Evolutionary conservation across 2,888 invertebrate genomes (phyloP), one percentile per base, ranked within the genome.

Genomic region (Epinotia demarniana): DNA sequence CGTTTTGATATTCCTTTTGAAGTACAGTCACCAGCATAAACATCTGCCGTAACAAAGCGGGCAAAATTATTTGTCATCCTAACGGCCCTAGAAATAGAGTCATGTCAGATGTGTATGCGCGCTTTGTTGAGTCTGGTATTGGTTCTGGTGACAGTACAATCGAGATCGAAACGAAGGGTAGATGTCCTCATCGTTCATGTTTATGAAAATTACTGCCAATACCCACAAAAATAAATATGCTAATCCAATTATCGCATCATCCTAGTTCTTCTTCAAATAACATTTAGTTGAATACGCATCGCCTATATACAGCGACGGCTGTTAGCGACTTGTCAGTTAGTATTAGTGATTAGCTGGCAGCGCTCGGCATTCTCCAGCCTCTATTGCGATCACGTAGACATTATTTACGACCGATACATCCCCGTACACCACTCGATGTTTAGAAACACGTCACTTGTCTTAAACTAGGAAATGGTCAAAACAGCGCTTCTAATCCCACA

Each of bases 361-460:
- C 68, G 23, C 16, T 33, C 18, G 46, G 18, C 49, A 61, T 62
- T 27, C 55, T 62, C 39, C 27, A 62, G 64, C 23, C 62, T 49
- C 46, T 71, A 71, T 55, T 61, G 27, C 64, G 33, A 61, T 61
- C 58, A 71, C 75, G 71, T 60, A 61, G 39, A 60, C 53, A 53
- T 71, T 61, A 71, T 71, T 60, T 46, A 66, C 69, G 69, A 69
- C n/a, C 68, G 6, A n/a, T 61, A 61, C 63, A 46, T 18, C 63
- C 18, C n/a, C 11, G 19, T 18, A 19, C 61, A 61, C 46, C 12
- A 60, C 43, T 13, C 70, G 61, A 75, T 72, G 72, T 75, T 71
- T 62, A 75, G 72, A 62, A 71, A 75, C 75, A 67, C 75, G 71
- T 75, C 75, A 75, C 75, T 75, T 66, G 39, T 27, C 60, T 53